These are phyloP conservation scores for Drosophila pseudotalamancana DNA, from an alignment of 2,888 invertebrate genomes.

Conservation along the genomic window DNA sequence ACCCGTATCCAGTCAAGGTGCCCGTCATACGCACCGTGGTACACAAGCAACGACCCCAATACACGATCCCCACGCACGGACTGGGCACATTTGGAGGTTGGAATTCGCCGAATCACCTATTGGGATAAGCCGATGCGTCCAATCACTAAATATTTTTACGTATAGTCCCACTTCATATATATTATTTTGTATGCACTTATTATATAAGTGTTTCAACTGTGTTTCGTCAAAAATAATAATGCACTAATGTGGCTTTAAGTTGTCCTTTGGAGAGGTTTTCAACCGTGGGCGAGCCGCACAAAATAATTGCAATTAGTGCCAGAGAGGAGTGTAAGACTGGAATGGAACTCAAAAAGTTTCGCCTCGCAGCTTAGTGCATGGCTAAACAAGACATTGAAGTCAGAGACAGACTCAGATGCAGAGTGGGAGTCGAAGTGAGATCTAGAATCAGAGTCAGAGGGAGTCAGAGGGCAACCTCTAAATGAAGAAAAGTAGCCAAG, in stretches of 20 bases:
- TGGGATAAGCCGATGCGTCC: conserved; percentile 36
- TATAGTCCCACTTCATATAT: no score
- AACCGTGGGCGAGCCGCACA: conserved; percentile 17
- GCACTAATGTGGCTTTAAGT: conserved; percentile 13
- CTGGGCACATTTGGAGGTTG: conserved; percentile 25
- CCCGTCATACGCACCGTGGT: conserved; percentile 88
- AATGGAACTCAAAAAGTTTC: conserved; percentile 39
- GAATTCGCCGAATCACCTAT: conserved; percentile 52
- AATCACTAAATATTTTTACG: background rate
- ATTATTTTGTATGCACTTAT: background rate
- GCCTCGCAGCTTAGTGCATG: conserved; percentile 14
- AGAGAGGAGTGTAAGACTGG: conserved; percentile 41
- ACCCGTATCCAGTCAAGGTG: conserved; percentile 90
- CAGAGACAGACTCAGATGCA: conserved; percentile 31
- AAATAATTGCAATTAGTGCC: conserved; percentile 74
- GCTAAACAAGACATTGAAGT: conserved; percentile 46
- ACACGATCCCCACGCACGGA: background rate
- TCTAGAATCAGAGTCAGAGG: no score
- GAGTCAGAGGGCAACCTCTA: conserved; percentile 58
- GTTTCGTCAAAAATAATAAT: conserved; percentile 20
- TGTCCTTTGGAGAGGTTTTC: conserved; percentile 1
- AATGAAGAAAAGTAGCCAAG: conserved; percentile 76
- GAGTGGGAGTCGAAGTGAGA: no score
- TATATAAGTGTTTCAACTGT: background rate
- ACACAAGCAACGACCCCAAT: conserved; percentile 83